Conservation (phyloP, 2,113 vertebrate genomes). For the Chaetops frenatus region DNA sequence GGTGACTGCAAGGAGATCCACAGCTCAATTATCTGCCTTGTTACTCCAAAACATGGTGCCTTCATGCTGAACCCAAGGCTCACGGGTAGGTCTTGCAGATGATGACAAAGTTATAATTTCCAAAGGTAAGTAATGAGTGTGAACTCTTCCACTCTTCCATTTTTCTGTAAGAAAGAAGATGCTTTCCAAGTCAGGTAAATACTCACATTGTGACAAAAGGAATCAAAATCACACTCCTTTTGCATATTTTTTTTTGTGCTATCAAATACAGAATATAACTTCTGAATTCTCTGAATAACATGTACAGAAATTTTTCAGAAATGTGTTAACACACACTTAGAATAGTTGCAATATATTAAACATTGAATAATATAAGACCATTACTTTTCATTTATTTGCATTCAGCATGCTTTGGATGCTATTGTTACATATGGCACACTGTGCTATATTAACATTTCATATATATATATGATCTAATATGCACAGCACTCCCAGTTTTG, state of each 20-base stretch:
- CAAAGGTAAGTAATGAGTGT: not conserved
- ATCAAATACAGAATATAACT: not conserved
- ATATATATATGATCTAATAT: not conserved
- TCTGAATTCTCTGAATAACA: not conserved
- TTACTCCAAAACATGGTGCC: not conserved
- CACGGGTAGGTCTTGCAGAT: not conserved
- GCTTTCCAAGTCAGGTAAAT: not conserved
- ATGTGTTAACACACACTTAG: not conserved
- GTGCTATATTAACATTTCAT: not conserved
- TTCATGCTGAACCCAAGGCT: not conserved
- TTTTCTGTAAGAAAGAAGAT: not conserved
- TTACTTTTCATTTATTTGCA: not conserved
- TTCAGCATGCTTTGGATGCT: not conserved
- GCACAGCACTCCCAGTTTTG: not conserved
- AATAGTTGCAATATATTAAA: not conserved
- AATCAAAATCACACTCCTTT: not conserved
- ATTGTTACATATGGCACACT: not conserved
- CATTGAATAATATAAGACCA: not conserved
- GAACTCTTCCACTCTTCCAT: not conserved
- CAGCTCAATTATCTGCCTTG: not conserved
- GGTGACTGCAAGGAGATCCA: not conserved
- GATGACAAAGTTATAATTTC: not conserved
- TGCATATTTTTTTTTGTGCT: not conserved
- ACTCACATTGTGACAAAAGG: not conserved
- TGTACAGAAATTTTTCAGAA: not conserved